Base-by-base conservation (phyloP, 2,113 vertebrate genomes). In the Cercopithecus mona region DNA sequence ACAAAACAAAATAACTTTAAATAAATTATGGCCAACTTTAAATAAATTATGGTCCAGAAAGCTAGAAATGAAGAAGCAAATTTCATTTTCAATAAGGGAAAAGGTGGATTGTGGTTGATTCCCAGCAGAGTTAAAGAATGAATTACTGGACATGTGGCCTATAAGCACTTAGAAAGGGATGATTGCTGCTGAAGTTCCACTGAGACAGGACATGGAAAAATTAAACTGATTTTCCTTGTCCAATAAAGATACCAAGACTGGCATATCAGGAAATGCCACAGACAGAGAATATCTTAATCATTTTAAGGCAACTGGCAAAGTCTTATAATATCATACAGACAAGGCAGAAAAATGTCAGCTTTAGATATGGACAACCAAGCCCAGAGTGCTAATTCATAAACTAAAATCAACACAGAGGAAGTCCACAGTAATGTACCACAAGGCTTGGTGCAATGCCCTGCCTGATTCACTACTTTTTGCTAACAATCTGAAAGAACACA, bases 261-360 rank as follows among this genome's bases (percentile, higher is more conserved):
- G 48, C 10, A 84, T 55, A 87, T 48, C 0, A 30, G 82, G 89
- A 73, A 93, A 86, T n/a, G 18, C 32, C 48, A 90, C 12, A 78
- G 70, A 76, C 16, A 80, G 45, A 88, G 16, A 86, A 57, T 61
- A 90, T 80, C 88, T 83, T 93, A 87, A 94, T 82, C 92, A 90
- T 66, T 87, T 86, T 85, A 94, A 95, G 73, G 75, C 57, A 79
- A 50, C 59, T 92, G 55, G 93, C 18, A 92, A 96, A 84, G 73
- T 88, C 43, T 93, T 89, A 57, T 2, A 96, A 90, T 75, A 85
- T 11, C 57, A 32, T 87, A 52, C 10, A 94, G 14, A 86, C 3
- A 52, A 85, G 52, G 93, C 0, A 88, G 73, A 94, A 84, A 94
- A 94, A 93, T 17, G n/a, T 22, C 43, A 32, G 27, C 75, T 88